Percentiles rank a stretch among this genome's conserved stretches.
Conservation (phyloP, 2,797 vertebrate species). For the Chiloscyllium punctatum region DNA sequence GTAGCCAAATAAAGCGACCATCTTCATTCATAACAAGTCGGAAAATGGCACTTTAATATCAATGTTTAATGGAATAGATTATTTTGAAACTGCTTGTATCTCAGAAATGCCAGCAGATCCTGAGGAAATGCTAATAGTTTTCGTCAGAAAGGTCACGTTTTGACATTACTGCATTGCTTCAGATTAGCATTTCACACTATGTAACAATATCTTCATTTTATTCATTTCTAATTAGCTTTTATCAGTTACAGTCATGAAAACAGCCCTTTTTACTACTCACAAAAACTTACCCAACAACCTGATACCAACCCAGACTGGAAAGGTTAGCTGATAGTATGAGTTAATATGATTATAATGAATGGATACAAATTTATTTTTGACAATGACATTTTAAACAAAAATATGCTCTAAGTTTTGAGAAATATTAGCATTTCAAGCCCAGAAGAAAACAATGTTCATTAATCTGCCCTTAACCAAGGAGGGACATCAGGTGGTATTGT, state of each 20-base stretch:
- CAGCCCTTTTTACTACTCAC: background rate
- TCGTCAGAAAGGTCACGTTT: constrained; percentile 5
- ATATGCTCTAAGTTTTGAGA: background rate
- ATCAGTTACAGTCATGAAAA: background rate
- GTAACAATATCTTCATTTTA: background rate
- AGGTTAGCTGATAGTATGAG: constrained; percentile 21
- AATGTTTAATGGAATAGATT: background rate
- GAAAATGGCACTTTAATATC: constrained; percentile 18
- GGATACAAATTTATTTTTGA: constrained; percentile 22
- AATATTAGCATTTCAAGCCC: background rate
- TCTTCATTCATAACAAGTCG: background rate
- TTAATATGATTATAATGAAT: constrained; percentile 17
- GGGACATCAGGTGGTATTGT: background rate
- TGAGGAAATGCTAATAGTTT: constrained; percentile 4
- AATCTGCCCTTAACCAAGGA: background rate
- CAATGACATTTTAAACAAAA: constrained; percentile 27
- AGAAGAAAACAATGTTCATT: constrained; percentile 18
- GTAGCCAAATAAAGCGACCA: background rate
- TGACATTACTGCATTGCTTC: background rate
- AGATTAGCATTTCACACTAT: background rate
- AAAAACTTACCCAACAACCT: background rate
- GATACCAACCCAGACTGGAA: background rate
- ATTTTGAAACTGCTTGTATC: background rate
- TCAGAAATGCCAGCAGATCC: constrained; percentile 1
- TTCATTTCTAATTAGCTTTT: constrained; percentile 15